Evolutionary conservation across 2,888 invertebrate species (phyloP).

Genomic region (Neria commutata): DNA sequence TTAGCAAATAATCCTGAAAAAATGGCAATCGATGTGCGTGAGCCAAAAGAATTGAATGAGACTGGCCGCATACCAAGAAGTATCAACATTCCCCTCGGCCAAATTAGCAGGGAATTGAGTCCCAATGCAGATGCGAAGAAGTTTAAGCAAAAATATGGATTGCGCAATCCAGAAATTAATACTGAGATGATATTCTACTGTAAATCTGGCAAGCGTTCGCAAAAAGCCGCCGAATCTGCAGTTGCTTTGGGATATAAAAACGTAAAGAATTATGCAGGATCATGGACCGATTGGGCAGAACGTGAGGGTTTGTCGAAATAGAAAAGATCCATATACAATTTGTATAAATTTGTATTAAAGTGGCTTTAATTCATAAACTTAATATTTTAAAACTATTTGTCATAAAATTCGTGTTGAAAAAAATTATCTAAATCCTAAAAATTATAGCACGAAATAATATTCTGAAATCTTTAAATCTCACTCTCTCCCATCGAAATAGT

Average conservation of each 20-base stretch:
- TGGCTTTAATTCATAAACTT: too few relatives aligned
- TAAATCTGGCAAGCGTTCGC: slow-evolving; percentile 70
- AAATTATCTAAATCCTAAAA: too few relatives aligned
- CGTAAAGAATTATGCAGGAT: slow-evolving; percentile 55
- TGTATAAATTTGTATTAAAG: too few relatives aligned
- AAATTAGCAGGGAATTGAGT: slow-evolving; percentile 41
- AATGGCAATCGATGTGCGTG: slow-evolving; percentile 77
- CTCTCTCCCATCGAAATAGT: too few relatives aligned
- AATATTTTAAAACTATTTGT: too few relatives aligned
- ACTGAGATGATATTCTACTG: slow-evolving; percentile 73
- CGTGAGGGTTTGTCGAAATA: slow-evolving; percentile 50
- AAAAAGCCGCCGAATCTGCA: slow-evolving; percentile 67
- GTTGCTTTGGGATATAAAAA: slow-evolving; percentile 47
- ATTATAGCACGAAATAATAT: too few relatives aligned
- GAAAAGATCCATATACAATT: too few relatives aligned
- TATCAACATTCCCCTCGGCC: slow-evolving; percentile 75
- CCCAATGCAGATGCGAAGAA: slow-evolving; percentile 49
- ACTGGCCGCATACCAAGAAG: slow-evolving; percentile 76
- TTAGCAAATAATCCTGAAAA: slow-evolving; percentile 63
- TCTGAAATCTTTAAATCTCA: too few relatives aligned
- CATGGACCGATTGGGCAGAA: slow-evolving; percentile 58
- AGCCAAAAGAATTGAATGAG: slow-evolving; percentile 73
- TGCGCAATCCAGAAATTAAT: slow-evolving; percentile 66
- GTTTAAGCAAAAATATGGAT: slow-evolving; percentile 67
- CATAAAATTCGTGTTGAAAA: too few relatives aligned